phyloP scores from a whole-genome alignment of 2,113 vertebrate species.

The Grammomys surdaster region DNA sequence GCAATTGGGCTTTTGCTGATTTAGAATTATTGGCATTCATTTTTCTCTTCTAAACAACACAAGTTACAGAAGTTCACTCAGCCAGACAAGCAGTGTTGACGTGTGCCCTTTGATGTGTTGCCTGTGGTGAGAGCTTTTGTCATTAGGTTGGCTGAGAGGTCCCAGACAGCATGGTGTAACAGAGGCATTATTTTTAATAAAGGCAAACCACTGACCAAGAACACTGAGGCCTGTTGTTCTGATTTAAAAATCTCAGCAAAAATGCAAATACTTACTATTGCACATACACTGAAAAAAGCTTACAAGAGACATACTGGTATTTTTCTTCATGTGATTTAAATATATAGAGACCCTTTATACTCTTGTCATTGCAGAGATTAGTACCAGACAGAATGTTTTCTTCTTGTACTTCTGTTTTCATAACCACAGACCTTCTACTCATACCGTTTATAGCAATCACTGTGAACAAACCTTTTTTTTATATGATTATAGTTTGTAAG shows the following conservation, averaged over 20 bases:
- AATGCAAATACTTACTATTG: constrained; percentile 44
- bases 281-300: neutral
- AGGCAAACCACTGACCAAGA: constrained; percentile 54
- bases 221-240: constrained; percentile 9
- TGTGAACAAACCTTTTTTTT: neutral
- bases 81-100: neutral
- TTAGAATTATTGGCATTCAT: constrained; percentile 56
- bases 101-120: neutral
- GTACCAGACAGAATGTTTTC: neutral
- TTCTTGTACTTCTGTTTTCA: neutral
- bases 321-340: constrained; percentile 27
- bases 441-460: neutral
- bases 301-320: neutral
- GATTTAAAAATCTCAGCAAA: constrained; percentile 57
- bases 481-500: neutral
- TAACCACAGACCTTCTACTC: neutral
- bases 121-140: constrained; percentile 60
- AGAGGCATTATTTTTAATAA: constrained; percentile 56
- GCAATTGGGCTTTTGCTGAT: neutral
- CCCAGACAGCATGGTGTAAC: neutral
- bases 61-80: constrained; percentile 15
- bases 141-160: constrained; percentile 30
- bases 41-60: constrained; percentile 54
- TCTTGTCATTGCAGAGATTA: neutral
- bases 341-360: neutral